Percentiles rank a stretch among this genome's conserved stretches.
Evolutionary conservation across 2,797 vertebrate species (phyloP).

Genomic region (Zenarchopterus dispar): DNA sequence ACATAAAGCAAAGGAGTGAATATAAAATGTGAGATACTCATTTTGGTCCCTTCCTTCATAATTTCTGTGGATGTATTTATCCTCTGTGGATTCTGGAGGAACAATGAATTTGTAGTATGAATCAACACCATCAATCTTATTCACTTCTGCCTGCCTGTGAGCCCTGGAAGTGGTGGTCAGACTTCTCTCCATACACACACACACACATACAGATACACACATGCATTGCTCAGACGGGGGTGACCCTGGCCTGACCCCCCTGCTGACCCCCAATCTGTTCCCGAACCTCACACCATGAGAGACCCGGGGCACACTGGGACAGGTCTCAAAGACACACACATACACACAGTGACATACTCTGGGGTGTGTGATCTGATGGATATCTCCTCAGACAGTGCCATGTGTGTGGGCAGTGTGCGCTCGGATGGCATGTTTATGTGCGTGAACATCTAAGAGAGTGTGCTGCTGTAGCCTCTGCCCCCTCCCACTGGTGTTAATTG

Average conservation of each 20-base stretch:
- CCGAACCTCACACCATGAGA: constrained; percentile 81
- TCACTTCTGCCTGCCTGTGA: constrained; percentile 75
- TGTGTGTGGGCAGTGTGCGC: constrained; percentile 74
- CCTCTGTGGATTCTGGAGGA: constrained; percentile 72
- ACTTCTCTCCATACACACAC: constrained; percentile 36
- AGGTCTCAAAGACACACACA: constrained; percentile 63
- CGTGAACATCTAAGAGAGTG: constrained; percentile 58
- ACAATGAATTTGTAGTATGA: constrained; percentile 78
- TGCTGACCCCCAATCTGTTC: constrained; percentile 87
- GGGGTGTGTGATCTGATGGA: constrained; percentile 76
- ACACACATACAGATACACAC: constrained; percentile 37
- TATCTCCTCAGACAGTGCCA: constrained; percentile 84
- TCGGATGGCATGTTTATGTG: constrained; percentile 26
- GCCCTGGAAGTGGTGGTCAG: constrained; percentile 64
- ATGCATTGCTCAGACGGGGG: constrained; percentile 77
- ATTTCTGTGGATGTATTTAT: constrained; percentile 76
- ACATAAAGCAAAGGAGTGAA: constrained; percentile 30
- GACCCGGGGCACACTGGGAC: constrained; percentile 73
- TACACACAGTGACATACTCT: constrained; percentile 65
- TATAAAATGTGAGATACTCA: constrained; percentile 75
- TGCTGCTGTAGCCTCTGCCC: constrained; percentile 82
- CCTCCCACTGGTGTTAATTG: constrained; percentile 89
- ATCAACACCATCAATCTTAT: constrained; percentile 85
- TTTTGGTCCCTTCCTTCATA: constrained; percentile 75
- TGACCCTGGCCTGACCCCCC: constrained; percentile 85